Evolutionary conservation across 1,140 invertebrate genomes (phyloP), one percentile per base, ranked within the genome.

Genomic region (Hesperophylax magnus): DNA sequence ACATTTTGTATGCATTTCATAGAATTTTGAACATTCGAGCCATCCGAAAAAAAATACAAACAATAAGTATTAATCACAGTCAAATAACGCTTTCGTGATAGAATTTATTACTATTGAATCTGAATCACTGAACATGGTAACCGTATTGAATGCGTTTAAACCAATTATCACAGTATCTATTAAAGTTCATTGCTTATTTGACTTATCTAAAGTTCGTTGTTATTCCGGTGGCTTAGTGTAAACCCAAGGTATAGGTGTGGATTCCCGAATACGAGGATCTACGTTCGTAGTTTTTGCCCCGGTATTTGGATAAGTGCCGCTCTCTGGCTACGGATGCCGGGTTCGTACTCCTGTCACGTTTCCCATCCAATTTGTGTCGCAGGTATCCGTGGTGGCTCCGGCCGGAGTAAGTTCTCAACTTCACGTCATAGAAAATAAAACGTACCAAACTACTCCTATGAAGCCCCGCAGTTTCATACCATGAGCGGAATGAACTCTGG

Each of bases 361-460:
- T 58, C 65, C 79, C 77, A 81, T 83, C 82, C 82, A 83, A 83
- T 83, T 83, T 83, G 82, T 79, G 76, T 74, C 69, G 69, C 76
- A 20, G 60, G 60, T 77, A 69, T 78, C 54, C 54, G 39, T 34
- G 52, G 72, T n/a, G 22, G 56, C 72, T 20, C 18, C 47, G 17
- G 56, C 58, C 20, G 24, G 56, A 76, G 81, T 74, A 77, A 77
- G 65, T 80, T 79, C 67, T 31, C 56, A 82, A 82, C 60, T 79
- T 82, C 78, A 67, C 72, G 75, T 80, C 72, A 77, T 60, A 75
- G 76, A 80, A 83, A 83, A 83, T 83, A 75, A 79, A 79, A 58
- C 54, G 69, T 34, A 54, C 71, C 53, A 4, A 69, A 74, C 71
- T 74, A 39, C 7, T 39, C 34, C 34, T 9, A 39, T 39, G 34